Evolutionary conservation across 2,113 vertebrate genomes (phyloP), one percentile per base, ranked within the genome.

Genomic region (Rhinolophus ferrumequinum): DNA sequence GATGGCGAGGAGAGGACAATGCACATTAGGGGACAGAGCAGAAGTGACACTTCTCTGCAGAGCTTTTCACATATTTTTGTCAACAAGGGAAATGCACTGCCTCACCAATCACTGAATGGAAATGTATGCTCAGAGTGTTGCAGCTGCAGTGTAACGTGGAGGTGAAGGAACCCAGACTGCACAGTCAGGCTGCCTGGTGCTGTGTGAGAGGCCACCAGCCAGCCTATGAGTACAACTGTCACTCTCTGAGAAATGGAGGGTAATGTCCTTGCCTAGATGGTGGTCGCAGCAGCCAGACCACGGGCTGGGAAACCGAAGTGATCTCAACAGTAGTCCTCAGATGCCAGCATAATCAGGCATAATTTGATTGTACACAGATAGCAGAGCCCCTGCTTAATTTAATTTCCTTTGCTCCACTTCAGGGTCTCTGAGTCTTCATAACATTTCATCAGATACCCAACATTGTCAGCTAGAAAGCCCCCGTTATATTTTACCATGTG

Each of bases 301-400:
- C 33, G 12, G 95, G 72, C 94, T 56, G 70, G n/a, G 67, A 94
- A 47, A 44, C 50, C 0, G 7, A 24, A 21, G 16, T 0, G 0
- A 79, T 30, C 66, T 16, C 12, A 82, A 58, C 24, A 28, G 66
- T 16, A 30, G 16, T 44, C 93, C 84, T 19, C 84, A 94, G 73
- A 60, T 0, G 50, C 33, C 18, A 24, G 26, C 35, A 54, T 22
- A 95, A 90, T 35, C 60, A 50, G 81, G 1, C 73, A 88, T 35
- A 62, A 93, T 69, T 79, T 87, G 88, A 96, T 86, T 69, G 52
- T 8, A 6, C 41, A 19, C 12, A 83, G 94, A 19, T 21, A 83
- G 94, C 64, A 56, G 7, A 76, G 56, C 47, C 54, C 69, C 93
- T 77, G 73, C 80, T 92, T 92, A 96, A 76, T 56, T 96, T 90